Evolutionary conservation across 2,113 vertebrate genomes (phyloP).

Genomic region (Turdus rufiventris): DNA sequence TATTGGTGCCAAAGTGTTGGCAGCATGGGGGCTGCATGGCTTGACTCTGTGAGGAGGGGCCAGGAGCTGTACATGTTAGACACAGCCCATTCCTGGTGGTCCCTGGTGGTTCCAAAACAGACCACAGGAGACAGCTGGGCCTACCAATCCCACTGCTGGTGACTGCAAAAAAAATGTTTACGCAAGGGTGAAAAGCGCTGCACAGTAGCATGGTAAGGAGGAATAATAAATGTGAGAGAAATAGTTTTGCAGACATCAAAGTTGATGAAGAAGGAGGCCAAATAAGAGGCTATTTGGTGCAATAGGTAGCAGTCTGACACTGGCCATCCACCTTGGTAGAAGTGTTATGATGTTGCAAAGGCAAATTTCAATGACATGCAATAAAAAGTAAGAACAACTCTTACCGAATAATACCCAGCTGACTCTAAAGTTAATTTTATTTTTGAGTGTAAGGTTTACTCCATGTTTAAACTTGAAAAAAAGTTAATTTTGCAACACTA

Average conservation of each 20-base stretch:
- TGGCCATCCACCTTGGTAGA: neutral
- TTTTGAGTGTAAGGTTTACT: neutral
- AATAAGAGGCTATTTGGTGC: neutral
- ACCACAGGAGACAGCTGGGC: neutral
- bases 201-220: neutral
- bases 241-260: neutral
- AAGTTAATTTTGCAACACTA: neutral
- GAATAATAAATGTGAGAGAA: neutral
- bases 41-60: neutral
- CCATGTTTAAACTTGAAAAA: neutral
- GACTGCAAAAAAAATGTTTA: neutral
- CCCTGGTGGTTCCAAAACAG: neutral
- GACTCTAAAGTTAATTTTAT: neutral
- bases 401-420: neutral
- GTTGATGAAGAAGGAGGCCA: neutral
- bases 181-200: neutral
- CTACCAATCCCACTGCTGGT: neutral
- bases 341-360: neutral
- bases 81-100: neutral
- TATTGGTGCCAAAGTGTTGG: neutral
- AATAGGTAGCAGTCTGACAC: neutral
- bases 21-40: accelerated
- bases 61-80: accelerated
- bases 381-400: neutral
- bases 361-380: neutral